Evolutionary conservation across 1,140 invertebrate species (phyloP).

Genomic region (Zaprionus lachaisei): DNA sequence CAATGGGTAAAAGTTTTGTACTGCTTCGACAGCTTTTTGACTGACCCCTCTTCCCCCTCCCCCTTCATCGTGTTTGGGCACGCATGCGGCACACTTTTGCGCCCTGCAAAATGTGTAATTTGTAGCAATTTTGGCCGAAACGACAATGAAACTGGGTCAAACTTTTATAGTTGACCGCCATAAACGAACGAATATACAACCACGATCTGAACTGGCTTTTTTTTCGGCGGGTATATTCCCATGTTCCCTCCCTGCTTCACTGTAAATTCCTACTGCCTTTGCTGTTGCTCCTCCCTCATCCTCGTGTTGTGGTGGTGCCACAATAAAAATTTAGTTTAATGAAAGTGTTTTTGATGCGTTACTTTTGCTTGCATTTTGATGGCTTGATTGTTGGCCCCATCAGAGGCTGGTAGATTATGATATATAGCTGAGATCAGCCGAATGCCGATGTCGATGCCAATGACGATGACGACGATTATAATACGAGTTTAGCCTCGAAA

Average conservation of each 20-base stretch:
- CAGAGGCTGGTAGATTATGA: constrained; percentile 67
- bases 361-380: constrained; percentile 51
- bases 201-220: constrained; percentile 27
- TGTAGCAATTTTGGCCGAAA: constrained; percentile 73
- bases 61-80: constrained; percentile 50
- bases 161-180: constrained; percentile 72
- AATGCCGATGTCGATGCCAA: constrained; percentile 25
- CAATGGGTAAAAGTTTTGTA: constrained; percentile 61
- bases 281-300: not conserved
- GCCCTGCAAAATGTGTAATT: constrained; percentile 78
- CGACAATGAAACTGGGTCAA: constrained; percentile 70
- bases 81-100: constrained; percentile 81
- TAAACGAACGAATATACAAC: constrained; percentile 64
- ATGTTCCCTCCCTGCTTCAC: not conserved
- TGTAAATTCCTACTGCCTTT: not conserved
- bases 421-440: constrained; percentile 38
- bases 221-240: constrained; percentile 1
- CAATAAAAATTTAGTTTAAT: constrained; percentile 81
- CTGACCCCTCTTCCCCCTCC: not conserved
- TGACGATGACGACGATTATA: constrained; percentile 34
- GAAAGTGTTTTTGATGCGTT: constrained; percentile 73
- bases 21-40: not conserved
- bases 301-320: constrained; percentile 62
- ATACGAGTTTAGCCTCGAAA: constrained; percentile 54
- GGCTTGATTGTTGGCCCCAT: constrained; percentile 70